Conservation (phyloP, 2,797 vertebrate species). For the Anguilla anguilla region DNA sequence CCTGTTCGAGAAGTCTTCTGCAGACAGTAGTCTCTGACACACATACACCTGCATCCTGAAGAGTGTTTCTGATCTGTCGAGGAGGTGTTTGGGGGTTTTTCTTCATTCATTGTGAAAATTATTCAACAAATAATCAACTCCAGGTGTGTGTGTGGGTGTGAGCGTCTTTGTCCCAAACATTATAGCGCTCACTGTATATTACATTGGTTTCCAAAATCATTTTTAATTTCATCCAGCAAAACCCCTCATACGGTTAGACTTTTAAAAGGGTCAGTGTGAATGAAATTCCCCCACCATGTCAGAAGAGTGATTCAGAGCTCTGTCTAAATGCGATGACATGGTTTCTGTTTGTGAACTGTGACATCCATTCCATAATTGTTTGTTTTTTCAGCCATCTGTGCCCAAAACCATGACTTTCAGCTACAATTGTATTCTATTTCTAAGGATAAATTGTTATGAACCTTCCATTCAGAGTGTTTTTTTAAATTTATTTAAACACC, state of each 20-base stretch:
- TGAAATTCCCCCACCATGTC: slow-evolving; percentile 47
- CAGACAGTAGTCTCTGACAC: no score
- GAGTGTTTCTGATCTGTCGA: no score
- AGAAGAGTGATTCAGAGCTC: slow-evolving; percentile 42
- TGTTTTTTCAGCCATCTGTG: slow-evolving; percentile 60
- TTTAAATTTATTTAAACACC: slow-evolving; percentile 6
- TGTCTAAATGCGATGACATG: slow-evolving; percentile 51
- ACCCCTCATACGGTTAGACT: slow-evolving; percentile 6
- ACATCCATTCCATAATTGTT: slow-evolving; percentile 59
- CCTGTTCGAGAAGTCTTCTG: no score
- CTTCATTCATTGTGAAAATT: no score
- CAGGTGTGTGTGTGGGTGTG: no score
- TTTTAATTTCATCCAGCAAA: background rate
- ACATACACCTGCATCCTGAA: no score
- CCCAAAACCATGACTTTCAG: slow-evolving; percentile 59
- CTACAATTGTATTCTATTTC: slow-evolving; percentile 52
- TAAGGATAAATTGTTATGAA: slow-evolving; percentile 31
- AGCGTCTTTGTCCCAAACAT: no score
- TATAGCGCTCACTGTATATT: no score
- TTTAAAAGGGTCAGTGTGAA: slow-evolving; percentile 56
- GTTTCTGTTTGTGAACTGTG: slow-evolving; percentile 48
- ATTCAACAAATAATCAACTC: no score
- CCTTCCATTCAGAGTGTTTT: background rate
- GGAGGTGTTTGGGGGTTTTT: no score
- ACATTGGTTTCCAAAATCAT: background rate